Conservation (phyloP, 2,888 invertebrate genomes). For the Timandra comae region DNA sequence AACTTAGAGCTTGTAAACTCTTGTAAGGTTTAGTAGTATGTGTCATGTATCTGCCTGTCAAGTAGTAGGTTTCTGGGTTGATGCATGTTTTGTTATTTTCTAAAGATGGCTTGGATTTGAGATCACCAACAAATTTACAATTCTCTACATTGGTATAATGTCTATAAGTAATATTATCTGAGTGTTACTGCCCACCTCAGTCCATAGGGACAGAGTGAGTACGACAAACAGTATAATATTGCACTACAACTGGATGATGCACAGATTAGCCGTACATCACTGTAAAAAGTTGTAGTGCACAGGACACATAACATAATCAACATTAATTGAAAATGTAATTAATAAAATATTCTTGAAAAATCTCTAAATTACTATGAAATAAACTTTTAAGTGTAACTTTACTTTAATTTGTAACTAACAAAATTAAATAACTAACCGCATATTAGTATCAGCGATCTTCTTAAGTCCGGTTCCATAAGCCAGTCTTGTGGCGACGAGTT, state of each 20-base stretch:
- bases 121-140: neutral
- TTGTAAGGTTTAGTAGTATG: no score
- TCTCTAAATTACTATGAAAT: neutral
- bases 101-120: no score
- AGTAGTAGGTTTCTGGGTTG: no score
- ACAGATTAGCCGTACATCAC: no score
- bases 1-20: no score
- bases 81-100: no score
- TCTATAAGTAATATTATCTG: conserved; percentile 16
- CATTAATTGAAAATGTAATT: no score
- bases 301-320: no score
- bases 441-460: conserved; percentile 86
- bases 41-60: no score
- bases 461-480: conserved; percentile 97
- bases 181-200: conserved; percentile 39
- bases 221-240: conserved; percentile 12
- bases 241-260: no score
- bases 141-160: neutral
- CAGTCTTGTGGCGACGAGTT: conserved; percentile 89
- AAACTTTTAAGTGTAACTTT: neutral
- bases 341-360: neutral
- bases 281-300: no score
- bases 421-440: conserved; percentile 39
- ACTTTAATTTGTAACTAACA: neutral
- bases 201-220: conserved; percentile 33